Evolutionary conservation across 2,888 invertebrate genomes (phyloP).

Genomic region (Drosophila dives): DNA sequence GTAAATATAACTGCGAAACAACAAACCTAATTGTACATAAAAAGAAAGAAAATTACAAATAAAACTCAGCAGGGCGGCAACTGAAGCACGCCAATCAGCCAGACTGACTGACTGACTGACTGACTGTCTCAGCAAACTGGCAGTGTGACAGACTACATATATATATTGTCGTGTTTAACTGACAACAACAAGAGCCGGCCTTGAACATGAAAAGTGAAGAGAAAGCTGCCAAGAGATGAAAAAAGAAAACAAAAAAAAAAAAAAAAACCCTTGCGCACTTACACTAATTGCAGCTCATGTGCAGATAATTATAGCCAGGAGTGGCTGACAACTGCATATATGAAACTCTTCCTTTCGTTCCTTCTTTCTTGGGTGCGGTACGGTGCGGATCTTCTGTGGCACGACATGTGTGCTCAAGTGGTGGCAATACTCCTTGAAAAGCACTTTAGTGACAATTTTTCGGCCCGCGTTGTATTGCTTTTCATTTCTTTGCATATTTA

Average conservation of each 20-base stretch:
- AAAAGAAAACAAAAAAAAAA: too few relatives aligned
- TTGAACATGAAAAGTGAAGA: conserved; percentile 75
- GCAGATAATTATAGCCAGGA: conserved; percentile 45
- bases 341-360: conserved; percentile 32
- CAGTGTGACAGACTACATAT: background rate
- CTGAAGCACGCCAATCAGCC: conserved; percentile 12
- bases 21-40: conserved; percentile 71
- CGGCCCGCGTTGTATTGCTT: background rate
- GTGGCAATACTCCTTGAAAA: conserved; percentile 6
- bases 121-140: conserved; percentile 11
- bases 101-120: conserved; percentile 18
- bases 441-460: conserved; percentile 2
- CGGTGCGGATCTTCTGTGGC: background rate
- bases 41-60: conserved; percentile 25
- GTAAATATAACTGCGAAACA: conserved; percentile 66
- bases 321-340: conserved; percentile 19
- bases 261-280: conserved; percentile 71
- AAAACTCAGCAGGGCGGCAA: conserved; percentile 50
- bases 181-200: conserved; percentile 35
- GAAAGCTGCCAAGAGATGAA: conserved; percentile 65
- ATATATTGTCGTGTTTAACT: conserved; percentile 36
- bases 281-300: conserved; percentile 75
- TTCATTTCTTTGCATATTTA: background rate
- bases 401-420: conserved; percentile 13
- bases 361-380: background rate